phyloP scores from a whole-genome alignment of 1,140 invertebrate species.

The Aphidius gifuensis region DNA sequence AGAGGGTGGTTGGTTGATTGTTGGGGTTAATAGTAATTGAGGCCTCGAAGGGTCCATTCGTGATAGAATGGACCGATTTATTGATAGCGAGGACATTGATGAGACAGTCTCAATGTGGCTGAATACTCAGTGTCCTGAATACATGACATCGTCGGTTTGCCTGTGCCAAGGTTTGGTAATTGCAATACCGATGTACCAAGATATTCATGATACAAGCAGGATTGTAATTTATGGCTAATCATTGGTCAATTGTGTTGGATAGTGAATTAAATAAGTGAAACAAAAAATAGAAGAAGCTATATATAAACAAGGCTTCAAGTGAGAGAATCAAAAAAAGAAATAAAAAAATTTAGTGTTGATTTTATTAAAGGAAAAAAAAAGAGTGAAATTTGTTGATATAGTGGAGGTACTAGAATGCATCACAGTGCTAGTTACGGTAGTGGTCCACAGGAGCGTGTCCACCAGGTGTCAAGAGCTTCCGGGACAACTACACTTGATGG shows the following conservation, averaged over 20 bases:
- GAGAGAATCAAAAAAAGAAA: background rate
- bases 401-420: constrained; percentile 34
- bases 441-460: constrained; percentile 51
- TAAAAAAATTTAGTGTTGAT: background rate
- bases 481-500: constrained; percentile 34
- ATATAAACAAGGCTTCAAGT: background rate
- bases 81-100: constrained; percentile 5
- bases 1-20: background rate
- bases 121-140: background rate
- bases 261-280: background rate
- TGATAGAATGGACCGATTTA: constrained; percentile 15
- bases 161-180: constrained; percentile 22
- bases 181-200: constrained; percentile 18
- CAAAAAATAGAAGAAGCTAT: too few relatives aligned
- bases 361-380: background rate
- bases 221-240: constrained; percentile 4
- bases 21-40: background rate
- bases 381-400: background rate
- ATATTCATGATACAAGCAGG: background rate
- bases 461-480: constrained; percentile 38
- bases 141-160: constrained; percentile 16
- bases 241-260: constrained; percentile 7
- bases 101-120: constrained; percentile 2
- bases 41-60: constrained; percentile 11
- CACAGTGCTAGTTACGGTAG: constrained; percentile 40